A percentile compares a stretch with the other conserved stretches of the same genome.
phyloP scores from a whole-genome alignment of 1,140 invertebrate genomes.

The Achroia grisella region DNA sequence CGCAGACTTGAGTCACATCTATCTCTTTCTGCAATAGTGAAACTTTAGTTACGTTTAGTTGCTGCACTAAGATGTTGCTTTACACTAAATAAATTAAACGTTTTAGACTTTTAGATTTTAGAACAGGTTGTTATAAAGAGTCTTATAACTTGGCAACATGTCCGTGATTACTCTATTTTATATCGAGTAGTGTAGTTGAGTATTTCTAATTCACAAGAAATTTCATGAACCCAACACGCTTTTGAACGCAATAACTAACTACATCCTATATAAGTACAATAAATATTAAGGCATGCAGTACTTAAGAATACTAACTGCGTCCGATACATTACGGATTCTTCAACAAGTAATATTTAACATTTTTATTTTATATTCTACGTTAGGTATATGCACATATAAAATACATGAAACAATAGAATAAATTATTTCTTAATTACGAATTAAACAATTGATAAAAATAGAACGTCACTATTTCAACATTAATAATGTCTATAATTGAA shows the following conservation, averaged over 20 bases:
- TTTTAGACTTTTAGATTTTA: not conserved
- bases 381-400: no score
- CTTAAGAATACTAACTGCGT: slow-evolving; percentile 9
- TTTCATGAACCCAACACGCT: slow-evolving; percentile 28
- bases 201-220: slow-evolving; percentile 18
- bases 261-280: slow-evolving; percentile 1
- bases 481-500: no score
- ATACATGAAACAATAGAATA: no score
- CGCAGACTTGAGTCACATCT: slow-evolving; percentile 8
- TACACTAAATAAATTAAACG: not conserved
- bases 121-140: no score
- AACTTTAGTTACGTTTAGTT: slow-evolving; percentile 7
- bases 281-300: slow-evolving; percentile 26
- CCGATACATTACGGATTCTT: slow-evolving; percentile 1
- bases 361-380: no score
- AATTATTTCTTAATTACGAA: no score
- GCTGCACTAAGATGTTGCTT: slow-evolving; percentile 41
- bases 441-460: no score
- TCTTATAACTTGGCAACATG: slow-evolving; percentile 25
- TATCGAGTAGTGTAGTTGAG: slow-evolving; percentile 16
- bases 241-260: slow-evolving; percentile 18
- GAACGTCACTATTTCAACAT: no score
- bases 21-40: slow-evolving; percentile 5
- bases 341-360: not conserved
- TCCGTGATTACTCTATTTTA: slow-evolving; percentile 14